phyloP scores from a whole-genome alignment of 2,113 vertebrate species.

The Caranx ignobilis region DNA sequence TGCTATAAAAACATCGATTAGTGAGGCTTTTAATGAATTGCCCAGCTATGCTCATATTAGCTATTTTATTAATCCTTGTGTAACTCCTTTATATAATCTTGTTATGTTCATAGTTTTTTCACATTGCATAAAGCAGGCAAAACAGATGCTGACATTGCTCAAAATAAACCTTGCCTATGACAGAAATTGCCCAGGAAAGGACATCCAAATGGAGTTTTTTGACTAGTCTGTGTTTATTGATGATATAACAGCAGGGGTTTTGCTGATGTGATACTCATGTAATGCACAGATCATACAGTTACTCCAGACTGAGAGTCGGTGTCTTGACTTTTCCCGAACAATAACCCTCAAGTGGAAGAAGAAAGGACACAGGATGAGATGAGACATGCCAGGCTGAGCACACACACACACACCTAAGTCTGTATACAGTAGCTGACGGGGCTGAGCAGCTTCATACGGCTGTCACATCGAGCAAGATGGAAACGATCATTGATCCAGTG shows the following conservation, averaged over 20 bases:
- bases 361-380: constrained; percentile 8
- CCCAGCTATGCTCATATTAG: neutral
- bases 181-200: neutral
- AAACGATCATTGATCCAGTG: constrained; percentile 51
- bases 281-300: neutral
- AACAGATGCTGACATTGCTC: neutral
- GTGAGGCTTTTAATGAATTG: neutral
- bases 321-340: constrained; percentile 6
- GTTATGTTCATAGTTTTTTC: neutral
- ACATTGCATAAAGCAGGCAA: neutral
- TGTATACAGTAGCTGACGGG: constrained; percentile 9
- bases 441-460: constrained; percentile 21
- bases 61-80: neutral
- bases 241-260: neutral
- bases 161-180: constrained; percentile 6
- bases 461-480: constrained; percentile 41
- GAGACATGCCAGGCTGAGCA: constrained; percentile 22
- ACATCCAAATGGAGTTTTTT: neutral
- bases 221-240: neutral
- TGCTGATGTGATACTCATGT: neutral
- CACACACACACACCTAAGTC: neutral
- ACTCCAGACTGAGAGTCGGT: constrained; percentile 2
- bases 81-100: constrained; percentile 24
- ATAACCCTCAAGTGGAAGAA: constrained; percentile 1
- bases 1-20: neutral